Percentiles rank a stretch among this genome's conserved stretches.
Evolutionary conservation across 2,113 vertebrate species (phyloP).

Genomic region (Phocoena phocoena): DNA sequence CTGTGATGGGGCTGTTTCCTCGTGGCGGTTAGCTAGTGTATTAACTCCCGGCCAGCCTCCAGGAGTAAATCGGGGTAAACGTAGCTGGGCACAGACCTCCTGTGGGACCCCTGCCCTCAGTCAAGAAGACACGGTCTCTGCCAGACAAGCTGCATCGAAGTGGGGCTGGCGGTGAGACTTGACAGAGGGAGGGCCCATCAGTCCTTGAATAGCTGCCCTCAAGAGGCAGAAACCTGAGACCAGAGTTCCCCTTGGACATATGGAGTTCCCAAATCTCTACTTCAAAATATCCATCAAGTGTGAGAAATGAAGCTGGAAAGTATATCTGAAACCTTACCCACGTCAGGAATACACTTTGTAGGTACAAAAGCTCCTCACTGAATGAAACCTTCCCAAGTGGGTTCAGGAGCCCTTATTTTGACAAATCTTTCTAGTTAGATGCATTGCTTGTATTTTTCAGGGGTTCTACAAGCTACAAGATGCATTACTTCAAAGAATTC

Average conservation of each 20-base stretch:
- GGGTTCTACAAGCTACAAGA: neutral
- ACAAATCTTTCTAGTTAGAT: neutral
- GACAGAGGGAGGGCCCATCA: neutral
- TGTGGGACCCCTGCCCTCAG: neutral
- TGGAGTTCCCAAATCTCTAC: neutral
- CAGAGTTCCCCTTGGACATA: neutral
- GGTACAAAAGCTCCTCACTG: neutral
- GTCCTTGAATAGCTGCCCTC: neutral
- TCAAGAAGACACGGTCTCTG: neutral
- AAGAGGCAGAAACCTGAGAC: neutral
- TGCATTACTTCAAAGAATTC: neutral
- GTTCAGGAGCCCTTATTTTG: neutral
- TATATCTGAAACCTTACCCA: neutral
- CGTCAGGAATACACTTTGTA: neutral
- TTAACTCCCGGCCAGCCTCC: slow-evolving; percentile 28
- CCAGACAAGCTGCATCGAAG: neutral
- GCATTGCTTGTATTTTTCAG: neutral
- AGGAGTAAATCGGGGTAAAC: neutral
- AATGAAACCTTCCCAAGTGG: neutral
- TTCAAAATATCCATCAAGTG: neutral
- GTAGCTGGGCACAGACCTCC: neutral
- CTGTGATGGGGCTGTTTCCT: neutral
- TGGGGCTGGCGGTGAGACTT: neutral
- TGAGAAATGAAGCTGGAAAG: neutral
- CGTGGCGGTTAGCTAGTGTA: slow-evolving; percentile 10